These are phyloP conservation scores for Sterna hirundo DNA, from an alignment of 2,113 vertebrate species.

Conservation along the genomic window DNA sequence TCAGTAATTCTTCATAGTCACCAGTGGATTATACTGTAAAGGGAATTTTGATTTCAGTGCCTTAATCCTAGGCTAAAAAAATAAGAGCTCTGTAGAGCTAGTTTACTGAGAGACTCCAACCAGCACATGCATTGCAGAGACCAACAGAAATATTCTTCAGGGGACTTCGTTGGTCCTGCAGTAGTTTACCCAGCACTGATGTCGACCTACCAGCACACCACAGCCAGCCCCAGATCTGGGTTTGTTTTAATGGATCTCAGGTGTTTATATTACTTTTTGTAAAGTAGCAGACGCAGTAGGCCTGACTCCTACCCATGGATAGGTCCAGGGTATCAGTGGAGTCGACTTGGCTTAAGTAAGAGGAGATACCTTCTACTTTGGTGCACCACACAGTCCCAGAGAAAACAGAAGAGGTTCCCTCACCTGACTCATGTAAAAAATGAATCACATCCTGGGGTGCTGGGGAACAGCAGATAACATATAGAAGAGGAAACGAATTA, in stretches of 20 bases:
- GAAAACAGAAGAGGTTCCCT: neutral
- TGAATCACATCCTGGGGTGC: neutral
- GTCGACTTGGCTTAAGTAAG: neutral
- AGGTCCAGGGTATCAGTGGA: neutral
- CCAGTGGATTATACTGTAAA: neutral
- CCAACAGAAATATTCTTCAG: neutral
- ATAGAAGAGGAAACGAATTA: neutral
- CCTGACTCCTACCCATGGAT: neutral
- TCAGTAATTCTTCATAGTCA: neutral
- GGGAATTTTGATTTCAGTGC: neutral
- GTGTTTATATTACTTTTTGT: neutral
- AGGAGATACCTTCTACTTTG: neutral
- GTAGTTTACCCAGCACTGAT: neutral
- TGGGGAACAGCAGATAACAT: neutral
- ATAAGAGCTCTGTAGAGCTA: neutral
- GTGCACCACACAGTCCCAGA: neutral
- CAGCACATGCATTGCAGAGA: accelerated
- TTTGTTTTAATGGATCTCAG: neutral
- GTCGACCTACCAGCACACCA: neutral
- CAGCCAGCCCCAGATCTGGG: neutral
- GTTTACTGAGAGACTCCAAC: neutral
- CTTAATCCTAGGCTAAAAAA: neutral
- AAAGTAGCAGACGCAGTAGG: neutral
- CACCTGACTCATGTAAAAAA: neutral
- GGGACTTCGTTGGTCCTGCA: neutral